phyloP scores from a whole-genome alignment of 2,797 vertebrate genomes.

The Tokudaia muenninki region DNA sequence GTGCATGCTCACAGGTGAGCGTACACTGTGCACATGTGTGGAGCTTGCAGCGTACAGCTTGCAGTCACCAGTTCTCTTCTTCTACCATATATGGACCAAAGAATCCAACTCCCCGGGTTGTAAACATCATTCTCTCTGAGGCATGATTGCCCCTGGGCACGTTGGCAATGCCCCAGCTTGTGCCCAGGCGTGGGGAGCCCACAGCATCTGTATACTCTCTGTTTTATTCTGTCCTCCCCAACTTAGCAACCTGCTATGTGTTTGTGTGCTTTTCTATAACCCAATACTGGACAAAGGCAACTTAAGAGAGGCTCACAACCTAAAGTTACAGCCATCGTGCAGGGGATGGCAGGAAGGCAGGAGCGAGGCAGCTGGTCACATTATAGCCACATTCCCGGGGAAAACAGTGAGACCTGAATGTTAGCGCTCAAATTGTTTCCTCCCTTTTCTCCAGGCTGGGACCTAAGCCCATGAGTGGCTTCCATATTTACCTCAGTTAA shows the following conservation, averaged over 20 bases:
- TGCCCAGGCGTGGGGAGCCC: background rate
- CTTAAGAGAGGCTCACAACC: background rate
- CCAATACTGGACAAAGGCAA: background rate
- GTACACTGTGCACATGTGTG: background rate
- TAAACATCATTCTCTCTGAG: background rate
- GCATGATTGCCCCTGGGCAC: background rate
- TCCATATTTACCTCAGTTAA: background rate
- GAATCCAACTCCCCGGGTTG: background rate
- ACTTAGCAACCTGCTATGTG: background rate
- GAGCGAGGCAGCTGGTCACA: background rate
- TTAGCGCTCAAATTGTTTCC: background rate
- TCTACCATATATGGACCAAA: background rate
- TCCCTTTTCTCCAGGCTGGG: background rate
- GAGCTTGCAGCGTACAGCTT: background rate
- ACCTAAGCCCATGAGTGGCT: background rate
- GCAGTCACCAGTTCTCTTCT: background rate
- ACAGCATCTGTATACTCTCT: background rate
- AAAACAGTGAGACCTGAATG: background rate
- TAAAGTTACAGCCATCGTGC: too few relatives aligned
- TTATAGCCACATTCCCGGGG: background rate
- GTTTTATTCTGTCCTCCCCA: fast-evolving
- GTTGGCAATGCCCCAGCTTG: background rate
- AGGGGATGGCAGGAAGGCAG: background rate
- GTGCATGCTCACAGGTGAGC: background rate
- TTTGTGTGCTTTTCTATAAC: background rate